Conservation (phyloP, 2,888 invertebrate species). For the Thera britannica region DNA sequence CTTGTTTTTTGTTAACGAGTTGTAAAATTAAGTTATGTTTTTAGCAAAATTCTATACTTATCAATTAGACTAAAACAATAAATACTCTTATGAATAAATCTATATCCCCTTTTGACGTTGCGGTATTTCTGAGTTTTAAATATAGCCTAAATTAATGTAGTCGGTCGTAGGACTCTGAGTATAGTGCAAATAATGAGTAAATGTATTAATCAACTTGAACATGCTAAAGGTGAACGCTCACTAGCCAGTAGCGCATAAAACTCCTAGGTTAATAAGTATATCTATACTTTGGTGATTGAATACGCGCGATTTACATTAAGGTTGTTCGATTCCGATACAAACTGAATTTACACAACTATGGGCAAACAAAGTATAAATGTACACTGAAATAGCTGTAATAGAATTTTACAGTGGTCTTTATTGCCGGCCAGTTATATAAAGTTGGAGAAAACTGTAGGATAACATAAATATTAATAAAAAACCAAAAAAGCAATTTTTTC, state of each 20-base stretch:
- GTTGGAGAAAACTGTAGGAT: no score
- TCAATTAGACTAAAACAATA: background rate
- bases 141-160: constrained; percentile 26
- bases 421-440: no score
- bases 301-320: background rate
- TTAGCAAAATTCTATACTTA: background rate
- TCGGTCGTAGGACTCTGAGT: constrained; percentile 25
- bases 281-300: background rate
- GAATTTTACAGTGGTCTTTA: no score
- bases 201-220: constrained; percentile 31
- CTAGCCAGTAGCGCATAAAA: constrained; percentile 9
- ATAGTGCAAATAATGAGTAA: constrained; percentile 40
- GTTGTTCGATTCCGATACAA: no score
- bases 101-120: constrained; percentile 13
- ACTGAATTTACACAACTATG: no score
- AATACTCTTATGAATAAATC: constrained; percentile 24
- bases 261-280: background rate
- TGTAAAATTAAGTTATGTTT: background rate
- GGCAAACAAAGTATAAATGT: no score
- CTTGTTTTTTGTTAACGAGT: no score
- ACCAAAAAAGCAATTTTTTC: no score
- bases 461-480: no score
- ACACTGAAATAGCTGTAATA: no score
- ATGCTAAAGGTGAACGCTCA: constrained; percentile 23
- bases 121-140: constrained; percentile 11